A percentile compares a stretch with the other conserved stretches of the same genome.
phyloP scores from a whole-genome alignment of 2,888 invertebrate species.

The Cephus pygmeus region DNA sequence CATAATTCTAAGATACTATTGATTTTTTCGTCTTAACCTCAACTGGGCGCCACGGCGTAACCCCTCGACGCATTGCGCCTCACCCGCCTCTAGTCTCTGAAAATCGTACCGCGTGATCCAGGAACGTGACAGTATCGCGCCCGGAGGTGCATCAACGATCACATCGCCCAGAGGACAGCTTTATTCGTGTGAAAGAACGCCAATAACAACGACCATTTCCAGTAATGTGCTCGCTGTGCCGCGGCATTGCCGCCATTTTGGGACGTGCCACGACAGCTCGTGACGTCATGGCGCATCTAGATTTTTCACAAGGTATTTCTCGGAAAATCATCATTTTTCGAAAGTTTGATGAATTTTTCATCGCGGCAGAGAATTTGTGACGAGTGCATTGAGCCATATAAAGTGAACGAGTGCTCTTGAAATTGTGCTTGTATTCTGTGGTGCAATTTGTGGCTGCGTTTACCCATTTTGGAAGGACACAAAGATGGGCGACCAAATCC shows the following conservation, averaged over 20 bases:
- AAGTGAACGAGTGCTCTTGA: neutral
- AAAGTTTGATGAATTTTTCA: neutral
- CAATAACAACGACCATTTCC: neutral
- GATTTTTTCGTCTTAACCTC: constrained; percentile 20
- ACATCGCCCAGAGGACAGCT: neutral
- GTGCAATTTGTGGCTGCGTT: neutral
- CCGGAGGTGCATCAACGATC: neutral
- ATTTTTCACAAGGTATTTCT: neutral
- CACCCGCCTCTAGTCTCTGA: neutral
- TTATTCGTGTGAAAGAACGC: neutral
- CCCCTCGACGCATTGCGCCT: neutral
- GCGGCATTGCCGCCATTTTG: neutral
- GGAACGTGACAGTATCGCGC: neutral
- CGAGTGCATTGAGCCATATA: neutral
- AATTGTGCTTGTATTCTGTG: neutral
- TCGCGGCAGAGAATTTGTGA: neutral
- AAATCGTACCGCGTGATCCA: neutral
- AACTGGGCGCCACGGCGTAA: neutral
- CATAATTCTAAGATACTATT: constrained; percentile 3
- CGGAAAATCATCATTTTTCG: neutral
- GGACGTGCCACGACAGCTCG: neutral
- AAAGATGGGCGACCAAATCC: neutral
- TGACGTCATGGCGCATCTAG: neutral
- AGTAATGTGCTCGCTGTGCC: neutral
- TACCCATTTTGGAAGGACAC: neutral